phyloP scores from a whole-genome alignment of 2,797 vertebrate genomes.

The Lithobates sylvaticus region DNA sequence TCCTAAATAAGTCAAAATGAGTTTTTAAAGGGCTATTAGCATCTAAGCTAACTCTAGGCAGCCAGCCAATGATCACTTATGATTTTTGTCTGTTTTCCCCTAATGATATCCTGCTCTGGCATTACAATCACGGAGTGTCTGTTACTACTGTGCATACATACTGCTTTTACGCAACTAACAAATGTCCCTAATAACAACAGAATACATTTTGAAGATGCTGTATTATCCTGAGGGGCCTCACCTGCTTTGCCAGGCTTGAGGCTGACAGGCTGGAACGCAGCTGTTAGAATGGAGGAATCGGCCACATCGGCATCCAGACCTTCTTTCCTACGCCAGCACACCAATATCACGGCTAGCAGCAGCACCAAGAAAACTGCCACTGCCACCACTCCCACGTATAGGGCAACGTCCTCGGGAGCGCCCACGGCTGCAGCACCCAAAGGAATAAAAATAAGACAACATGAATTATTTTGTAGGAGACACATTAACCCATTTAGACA shows the following conservation, averaged over 20 bases:
- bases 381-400: slow-evolving; percentile 93
- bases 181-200: not conserved
- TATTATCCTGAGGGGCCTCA: slow-evolving; percentile 70
- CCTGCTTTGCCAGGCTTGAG: slow-evolving; percentile 98
- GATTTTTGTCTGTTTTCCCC: not conserved
- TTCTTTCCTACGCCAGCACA: slow-evolving; percentile 94
- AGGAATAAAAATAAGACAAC: slow-evolving; percentile 30
- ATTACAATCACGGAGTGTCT: not conserved
- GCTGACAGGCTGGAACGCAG: slow-evolving; percentile 98
- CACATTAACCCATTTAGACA: too few relatives aligned
- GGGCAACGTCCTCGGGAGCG: slow-evolving; percentile 89
- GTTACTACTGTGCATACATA: not conserved
- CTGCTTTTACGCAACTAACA: not conserved
- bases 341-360: slow-evolving; percentile 89
- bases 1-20: not conserved
- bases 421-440: slow-evolving; percentile 76
- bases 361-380: slow-evolving; percentile 93
- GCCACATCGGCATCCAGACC: slow-evolving; percentile 94
- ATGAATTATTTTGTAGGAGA: slow-evolving; percentile 1
- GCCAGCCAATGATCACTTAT: not conserved
- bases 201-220: not conserved
- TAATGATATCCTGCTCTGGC: not conserved
- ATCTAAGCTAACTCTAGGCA: not conserved
- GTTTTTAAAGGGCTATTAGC: not conserved
- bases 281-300: slow-evolving; percentile 97